Percentiles rank a stretch among this genome's conserved stretches.
Evolutionary conservation across 2,113 vertebrate genomes (phyloP).

Genomic region (Neodon shergylaensis): DNA sequence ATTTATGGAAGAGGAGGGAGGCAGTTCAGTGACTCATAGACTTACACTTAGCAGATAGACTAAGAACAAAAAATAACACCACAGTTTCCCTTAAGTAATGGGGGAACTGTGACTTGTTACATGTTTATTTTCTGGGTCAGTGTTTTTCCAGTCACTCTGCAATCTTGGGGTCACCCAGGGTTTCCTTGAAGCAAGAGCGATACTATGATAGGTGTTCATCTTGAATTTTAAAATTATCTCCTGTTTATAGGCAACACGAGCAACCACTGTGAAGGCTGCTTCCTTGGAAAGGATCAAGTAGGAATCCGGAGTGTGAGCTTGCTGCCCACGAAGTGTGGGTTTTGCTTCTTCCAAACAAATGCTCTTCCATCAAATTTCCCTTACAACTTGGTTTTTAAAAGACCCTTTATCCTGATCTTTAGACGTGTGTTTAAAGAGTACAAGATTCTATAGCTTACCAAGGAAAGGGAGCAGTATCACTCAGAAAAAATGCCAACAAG

Average conservation of each 20-base stretch:
- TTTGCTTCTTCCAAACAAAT: conserved; percentile 10
- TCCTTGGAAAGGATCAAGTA: neutral
- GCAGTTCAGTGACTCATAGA: conserved; percentile 81
- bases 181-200: conserved; percentile 12
- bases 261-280: neutral
- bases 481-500: conserved; percentile 17
- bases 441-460: neutral
- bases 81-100: conserved; percentile 65
- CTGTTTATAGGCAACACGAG: neutral
- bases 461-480: neutral
- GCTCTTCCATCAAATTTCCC: conserved; percentile 18
- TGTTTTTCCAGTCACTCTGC: conserved; percentile 61
- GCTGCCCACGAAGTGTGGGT: neutral
- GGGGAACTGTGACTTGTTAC: conserved; percentile 60
- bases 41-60: conserved; percentile 73
- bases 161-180: neutral
- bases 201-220: neutral
- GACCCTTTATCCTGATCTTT: neutral
- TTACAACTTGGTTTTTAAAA: conserved; percentile 43
- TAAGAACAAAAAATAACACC: conserved; percentile 67
- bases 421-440: neutral
- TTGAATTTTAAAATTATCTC: conserved; percentile 15
- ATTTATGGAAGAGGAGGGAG: conserved; percentile 73
- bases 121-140: conserved; percentile 61
- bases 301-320: neutral